Percentiles rank a stretch among this genome's conserved stretches.
Evolutionary conservation across 1,140 invertebrate species (phyloP).

Genomic region (Drosophila repletoides): DNA sequence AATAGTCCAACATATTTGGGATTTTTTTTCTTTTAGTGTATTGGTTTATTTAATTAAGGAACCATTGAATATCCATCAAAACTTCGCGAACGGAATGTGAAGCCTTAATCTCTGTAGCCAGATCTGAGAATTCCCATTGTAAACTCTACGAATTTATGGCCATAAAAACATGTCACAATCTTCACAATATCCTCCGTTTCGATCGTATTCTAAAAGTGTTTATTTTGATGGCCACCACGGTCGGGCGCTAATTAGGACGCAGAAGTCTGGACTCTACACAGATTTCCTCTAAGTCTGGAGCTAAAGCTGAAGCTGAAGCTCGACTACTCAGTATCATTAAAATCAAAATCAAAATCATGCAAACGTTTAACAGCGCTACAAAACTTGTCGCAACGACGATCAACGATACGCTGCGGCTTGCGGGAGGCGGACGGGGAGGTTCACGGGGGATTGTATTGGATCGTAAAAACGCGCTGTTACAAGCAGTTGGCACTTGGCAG

Average conservation of each 20-base stretch:
- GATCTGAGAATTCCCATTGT: conserved; percentile 62
- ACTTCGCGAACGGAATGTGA: not conserved
- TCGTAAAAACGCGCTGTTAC: conserved; percentile 52
- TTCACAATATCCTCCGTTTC: conserved; percentile 9
- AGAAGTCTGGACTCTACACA: not conserved
- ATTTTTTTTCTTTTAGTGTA: no score
- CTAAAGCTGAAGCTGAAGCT: not conserved
- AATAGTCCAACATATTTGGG: no score
- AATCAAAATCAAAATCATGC: conserved; percentile 80
- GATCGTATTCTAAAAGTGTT: conserved; percentile 77
- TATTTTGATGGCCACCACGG: conserved; percentile 75
- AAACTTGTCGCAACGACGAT: conserved; percentile 60
- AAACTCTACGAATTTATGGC: conserved; percentile 65
- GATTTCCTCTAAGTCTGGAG: conserved; percentile 6
- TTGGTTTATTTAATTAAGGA: conserved; percentile 49
- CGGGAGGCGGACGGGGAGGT: not conserved
- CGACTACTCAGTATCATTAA: conserved; percentile 52
- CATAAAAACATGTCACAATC: conserved; percentile 62
- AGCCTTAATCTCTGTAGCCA: conserved; percentile 24
- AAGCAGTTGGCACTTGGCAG: conserved; percentile 51
- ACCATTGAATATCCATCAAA: conserved; percentile 46
- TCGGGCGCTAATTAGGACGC: conserved; percentile 73
- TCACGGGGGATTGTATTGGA: not conserved
- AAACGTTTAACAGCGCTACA: conserved; percentile 76
- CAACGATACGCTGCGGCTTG: not conserved